A percentile compares a stretch with the other conserved stretches of the same genome.
Conservation (phyloP, 2,113 vertebrate species). For the Chitala chitala region DNA sequence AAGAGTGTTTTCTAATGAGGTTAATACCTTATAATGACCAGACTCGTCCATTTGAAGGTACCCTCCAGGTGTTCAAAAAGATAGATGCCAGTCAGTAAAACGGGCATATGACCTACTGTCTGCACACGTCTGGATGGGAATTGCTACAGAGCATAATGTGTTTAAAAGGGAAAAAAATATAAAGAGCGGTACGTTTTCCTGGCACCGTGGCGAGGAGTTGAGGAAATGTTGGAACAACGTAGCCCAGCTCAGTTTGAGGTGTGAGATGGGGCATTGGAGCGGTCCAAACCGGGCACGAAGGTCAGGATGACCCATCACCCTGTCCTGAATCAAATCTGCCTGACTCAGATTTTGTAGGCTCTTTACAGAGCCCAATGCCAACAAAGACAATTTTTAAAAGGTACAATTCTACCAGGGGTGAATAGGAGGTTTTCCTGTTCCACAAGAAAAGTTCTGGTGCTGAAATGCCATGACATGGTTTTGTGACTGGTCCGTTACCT, state of each 20-base stretch:
- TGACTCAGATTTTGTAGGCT: constrained; percentile 25
- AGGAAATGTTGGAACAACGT: background rate
- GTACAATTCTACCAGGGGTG: too few relatives aligned
- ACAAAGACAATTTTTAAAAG: constrained; percentile 17
- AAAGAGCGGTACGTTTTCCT: background rate
- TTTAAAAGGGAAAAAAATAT: constrained; percentile 4
- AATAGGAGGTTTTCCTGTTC: too few relatives aligned
- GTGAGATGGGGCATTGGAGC: background rate
- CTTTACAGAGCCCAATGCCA: constrained; percentile 23
- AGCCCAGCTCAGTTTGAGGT: constrained; percentile 5
- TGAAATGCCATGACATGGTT: too few relatives aligned
- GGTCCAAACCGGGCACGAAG: constrained; percentile 27
- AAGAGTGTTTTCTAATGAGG: constrained; percentile 81
- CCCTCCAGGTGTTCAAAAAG: constrained; percentile 69
- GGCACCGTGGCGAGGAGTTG: background rate
- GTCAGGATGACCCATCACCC: constrained; percentile 45
- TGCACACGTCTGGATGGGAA: constrained; percentile 16
- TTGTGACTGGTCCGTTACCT: too few relatives aligned
- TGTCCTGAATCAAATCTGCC: constrained; percentile 35
- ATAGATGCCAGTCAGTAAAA: constrained; percentile 62
- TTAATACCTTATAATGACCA: constrained; percentile 78
- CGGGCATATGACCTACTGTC: constrained; percentile 44
- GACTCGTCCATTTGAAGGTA: constrained; percentile 71
- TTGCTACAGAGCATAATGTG: background rate
- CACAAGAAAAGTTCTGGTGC: too few relatives aligned